Base-by-base conservation (phyloP, 1,140 invertebrate genomes). In the Drosophila kurseongensis region DNA sequence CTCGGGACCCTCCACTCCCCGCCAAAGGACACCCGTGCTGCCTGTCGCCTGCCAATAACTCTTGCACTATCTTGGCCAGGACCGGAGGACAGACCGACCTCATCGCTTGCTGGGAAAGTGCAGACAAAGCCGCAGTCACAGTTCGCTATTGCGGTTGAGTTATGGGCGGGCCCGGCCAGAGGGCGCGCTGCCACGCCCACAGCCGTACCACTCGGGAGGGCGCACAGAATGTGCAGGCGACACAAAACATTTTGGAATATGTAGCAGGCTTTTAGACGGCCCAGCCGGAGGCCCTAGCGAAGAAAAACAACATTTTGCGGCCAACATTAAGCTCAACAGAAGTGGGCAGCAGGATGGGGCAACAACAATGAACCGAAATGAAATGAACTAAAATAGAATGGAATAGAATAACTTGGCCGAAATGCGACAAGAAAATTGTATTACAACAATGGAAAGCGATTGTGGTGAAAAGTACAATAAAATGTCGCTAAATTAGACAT, bases 401-500 rank as follows among this genome's bases (percentile, higher is more conserved):
- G 52, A 66, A 60, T 80, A 80, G 83, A 85, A 84, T 84, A 85
- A 77, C 83, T 86, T 86, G 79, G 78, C 83, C 86, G 55, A 86
- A 86, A 86, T 88, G 83, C 83, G 84, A 86, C 79, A 86, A 86
- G 83, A 88, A 86, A 86, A 86, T 80, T 86, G 83, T 86, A 88
- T 86, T 86, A 88, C 79, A 86, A 86, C 83, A 86, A 83, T 86
- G 83, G 75, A 67, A 89, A 86, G 79, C 84, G 83, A 86, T 86
- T 86, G 83, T 78, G 83, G 83, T 65, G 83, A 89, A 88, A 88
- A 88, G 80, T 88, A 88, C 84, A 86, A 88, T 88, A 89, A 88
- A 88, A 88, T 88, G 84, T 89, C 84, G 80, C 84, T 88, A 89
- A 88, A 88, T 88, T 89, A 88, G 84, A 88, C 84, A 88, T 88